phyloP scores from a whole-genome alignment of 2,797 vertebrate species.

The Fundulus diaphanus region DNA sequence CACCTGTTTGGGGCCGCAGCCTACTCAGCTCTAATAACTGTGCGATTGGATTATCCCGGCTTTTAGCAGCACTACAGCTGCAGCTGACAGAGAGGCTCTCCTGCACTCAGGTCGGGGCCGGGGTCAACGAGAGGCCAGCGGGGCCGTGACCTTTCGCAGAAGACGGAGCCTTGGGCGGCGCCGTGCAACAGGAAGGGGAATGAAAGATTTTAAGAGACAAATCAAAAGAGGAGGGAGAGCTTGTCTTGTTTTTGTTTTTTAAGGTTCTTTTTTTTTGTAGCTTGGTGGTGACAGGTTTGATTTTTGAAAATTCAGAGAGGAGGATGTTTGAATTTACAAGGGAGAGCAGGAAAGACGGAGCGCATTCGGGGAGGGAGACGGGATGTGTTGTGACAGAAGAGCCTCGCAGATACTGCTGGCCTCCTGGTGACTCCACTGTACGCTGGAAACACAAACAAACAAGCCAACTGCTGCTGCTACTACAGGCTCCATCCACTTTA shows the following conservation, averaged over 20 bases:
- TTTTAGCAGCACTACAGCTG: slow-evolving; percentile 69
- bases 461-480: slow-evolving; percentile 16
- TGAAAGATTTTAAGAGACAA: slow-evolving; percentile 11
- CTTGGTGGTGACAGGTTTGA: slow-evolving; percentile 27
- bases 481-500: slow-evolving; percentile 18
- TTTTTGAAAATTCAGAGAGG: slow-evolving; percentile 40
- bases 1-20: slow-evolving; percentile 57
- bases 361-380: slow-evolving; percentile 40
- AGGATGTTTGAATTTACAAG: slow-evolving; percentile 11
- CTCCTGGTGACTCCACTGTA: slow-evolving; percentile 77
- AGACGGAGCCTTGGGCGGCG: slow-evolving; percentile 20
- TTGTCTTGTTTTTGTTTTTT: background rate
- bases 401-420: slow-evolving; percentile 77
- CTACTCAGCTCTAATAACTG: slow-evolving; percentile 70
- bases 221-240: slow-evolving; percentile 2
- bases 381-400: slow-evolving; percentile 74
- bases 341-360: slow-evolving; percentile 22
- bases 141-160: slow-evolving; percentile 47
- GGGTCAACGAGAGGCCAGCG: slow-evolving; percentile 64
- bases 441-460: slow-evolving; percentile 56
- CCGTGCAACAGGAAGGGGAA: background rate
- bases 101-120: slow-evolving; percentile 55
- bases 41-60: slow-evolving; percentile 78
- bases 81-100: slow-evolving; percentile 64
- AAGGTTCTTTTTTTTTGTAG: background rate